Conservation (phyloP, 2,797 vertebrate species). For the Muscicapa striata region DNA sequence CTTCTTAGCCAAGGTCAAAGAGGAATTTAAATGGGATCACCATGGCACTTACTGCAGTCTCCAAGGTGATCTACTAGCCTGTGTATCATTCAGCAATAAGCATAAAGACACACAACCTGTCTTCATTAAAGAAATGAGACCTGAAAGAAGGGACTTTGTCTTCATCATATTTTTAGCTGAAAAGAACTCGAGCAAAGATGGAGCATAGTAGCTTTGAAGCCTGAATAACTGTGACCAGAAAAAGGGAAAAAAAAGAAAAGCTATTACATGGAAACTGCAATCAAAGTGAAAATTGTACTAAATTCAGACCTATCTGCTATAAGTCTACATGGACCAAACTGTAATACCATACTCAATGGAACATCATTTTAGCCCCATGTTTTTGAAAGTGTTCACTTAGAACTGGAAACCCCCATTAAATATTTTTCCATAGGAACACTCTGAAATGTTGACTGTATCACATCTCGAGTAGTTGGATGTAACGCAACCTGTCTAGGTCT, state of each 20-base stretch:
- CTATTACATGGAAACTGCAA: not conserved
- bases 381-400: not conserved
- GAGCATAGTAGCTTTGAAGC: not conserved
- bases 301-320: not conserved
- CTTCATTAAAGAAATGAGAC: not conserved
- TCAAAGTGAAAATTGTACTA: not conserved
- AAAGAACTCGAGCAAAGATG: not conserved
- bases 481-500: not conserved
- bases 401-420: not conserved
- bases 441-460: not conserved
- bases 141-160: not conserved
- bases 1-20: not conserved
- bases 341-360: not conserved
- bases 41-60: not conserved
- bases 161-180: not conserved
- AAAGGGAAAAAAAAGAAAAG: not conserved
- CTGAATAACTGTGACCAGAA: not conserved
- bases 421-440: not conserved
- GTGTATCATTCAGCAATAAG: not conserved
- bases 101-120: not conserved
- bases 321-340: not conserved
- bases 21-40: not conserved
- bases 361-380: not conserved
- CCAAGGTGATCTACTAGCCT: not conserved
- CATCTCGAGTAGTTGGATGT: not conserved